Conservation (phyloP, 2,797 vertebrate genomes). For the Sebastes hopkinsi region DNA sequence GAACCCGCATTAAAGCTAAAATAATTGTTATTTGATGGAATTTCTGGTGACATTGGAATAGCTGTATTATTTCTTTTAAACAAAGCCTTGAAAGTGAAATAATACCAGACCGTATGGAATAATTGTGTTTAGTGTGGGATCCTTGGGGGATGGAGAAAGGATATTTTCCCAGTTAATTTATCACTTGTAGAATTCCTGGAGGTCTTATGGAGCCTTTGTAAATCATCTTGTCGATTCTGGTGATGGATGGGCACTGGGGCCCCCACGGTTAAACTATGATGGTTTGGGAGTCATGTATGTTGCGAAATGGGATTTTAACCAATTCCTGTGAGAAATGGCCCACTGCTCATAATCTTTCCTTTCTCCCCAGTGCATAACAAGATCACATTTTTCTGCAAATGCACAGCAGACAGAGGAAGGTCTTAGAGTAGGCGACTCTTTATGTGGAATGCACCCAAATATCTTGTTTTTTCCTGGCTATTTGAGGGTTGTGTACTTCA, state of each 20-base stretch:
- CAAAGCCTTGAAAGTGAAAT: slow-evolving; percentile 9
- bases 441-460: slow-evolving; percentile 5
- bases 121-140: slow-evolving; percentile 10
- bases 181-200: slow-evolving; percentile 61
- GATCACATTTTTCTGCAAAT: slow-evolving; percentile 8
- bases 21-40: slow-evolving; percentile 6
- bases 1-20: not conserved
- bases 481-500: slow-evolving; percentile 1
- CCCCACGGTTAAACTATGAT: slow-evolving; percentile 45
- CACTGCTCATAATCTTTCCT: slow-evolving; percentile 23
- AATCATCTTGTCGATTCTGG: slow-evolving; percentile 57
- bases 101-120: slow-evolving; percentile 11
- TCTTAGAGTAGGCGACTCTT: not conserved
- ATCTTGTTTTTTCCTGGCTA: slow-evolving; percentile 6
- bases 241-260: slow-evolving; percentile 63
- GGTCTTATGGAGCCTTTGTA: slow-evolving; percentile 51
- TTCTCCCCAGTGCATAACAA: slow-evolving; percentile 7
- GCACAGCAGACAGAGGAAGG: slow-evolving; percentile 9
- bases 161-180: slow-evolving; percentile 62
- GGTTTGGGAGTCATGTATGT: slow-evolving; percentile 54
- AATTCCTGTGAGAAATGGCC: slow-evolving; percentile 42
- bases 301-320: slow-evolving; percentile 52
- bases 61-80: not conserved
- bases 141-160: slow-evolving; percentile 14
- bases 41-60: not conserved